Evolutionary conservation across 2,113 vertebrate species (phyloP).

Genomic region (Eleginops maclovinus): DNA sequence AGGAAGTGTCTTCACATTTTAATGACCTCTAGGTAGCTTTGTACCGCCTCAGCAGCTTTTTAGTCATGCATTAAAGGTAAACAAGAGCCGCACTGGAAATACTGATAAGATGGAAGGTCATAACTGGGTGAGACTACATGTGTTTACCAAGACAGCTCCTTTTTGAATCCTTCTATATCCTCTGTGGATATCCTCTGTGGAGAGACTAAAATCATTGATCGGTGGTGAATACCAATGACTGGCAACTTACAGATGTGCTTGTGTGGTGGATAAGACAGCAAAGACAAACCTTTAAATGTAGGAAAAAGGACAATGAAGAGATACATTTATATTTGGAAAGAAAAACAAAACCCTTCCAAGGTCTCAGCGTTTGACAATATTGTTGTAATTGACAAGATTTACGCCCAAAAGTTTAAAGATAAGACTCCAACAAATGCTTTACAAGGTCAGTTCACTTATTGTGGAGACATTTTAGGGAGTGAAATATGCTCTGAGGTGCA

Average conservation of each 20-base stretch:
- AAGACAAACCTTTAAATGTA: not conserved
- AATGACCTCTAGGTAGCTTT: conserved; percentile 2
- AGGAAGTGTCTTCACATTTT: conserved; percentile 36
- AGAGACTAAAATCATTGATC: conserved; percentile 34
- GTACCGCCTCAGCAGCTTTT: conserved; percentile 38
- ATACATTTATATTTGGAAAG: too few species aligned
- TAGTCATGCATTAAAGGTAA: conserved; percentile 57
- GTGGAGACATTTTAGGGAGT: not conserved
- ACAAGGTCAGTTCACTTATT: not conserved
- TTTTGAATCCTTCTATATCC: not conserved
- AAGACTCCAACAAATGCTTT: not conserved
- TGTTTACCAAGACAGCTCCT: conserved; percentile 37
- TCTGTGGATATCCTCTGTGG: conserved; percentile 14
- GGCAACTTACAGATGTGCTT: conserved; percentile 42
- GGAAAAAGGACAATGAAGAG: conserved; percentile 5
- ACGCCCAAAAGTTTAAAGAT: too few species aligned
- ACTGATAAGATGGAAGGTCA: conserved; percentile 45
- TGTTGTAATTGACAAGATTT: not conserved
- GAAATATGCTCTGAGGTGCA: not conserved
- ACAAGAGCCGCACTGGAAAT: conserved; percentile 31
- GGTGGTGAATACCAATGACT: conserved; percentile 26
- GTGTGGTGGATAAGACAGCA: not conserved
- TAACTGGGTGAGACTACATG: conserved; percentile 26
- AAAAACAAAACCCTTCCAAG: not conserved
- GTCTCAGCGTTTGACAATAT: not conserved